These are phyloP conservation scores for Callocephalon fimbriatum DNA, from an alignment of 2,113 vertebrate species.

Conservation along the genomic window DNA sequence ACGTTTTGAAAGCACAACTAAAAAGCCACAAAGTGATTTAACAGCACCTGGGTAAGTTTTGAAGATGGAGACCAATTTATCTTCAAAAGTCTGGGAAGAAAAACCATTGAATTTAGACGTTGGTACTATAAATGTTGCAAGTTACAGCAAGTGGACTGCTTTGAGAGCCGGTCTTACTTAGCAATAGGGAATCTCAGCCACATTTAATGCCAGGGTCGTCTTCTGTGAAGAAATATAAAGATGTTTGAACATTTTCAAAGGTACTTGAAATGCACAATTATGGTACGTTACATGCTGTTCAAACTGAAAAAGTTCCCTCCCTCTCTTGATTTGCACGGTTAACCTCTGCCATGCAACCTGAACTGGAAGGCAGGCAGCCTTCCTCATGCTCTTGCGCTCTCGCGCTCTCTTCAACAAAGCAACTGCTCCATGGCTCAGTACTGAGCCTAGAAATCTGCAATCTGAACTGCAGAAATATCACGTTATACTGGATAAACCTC, in stretches of 20 bases:
- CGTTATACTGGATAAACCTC: background rate
- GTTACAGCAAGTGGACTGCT: constrained; percentile 32
- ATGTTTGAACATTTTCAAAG: constrained; percentile 15
- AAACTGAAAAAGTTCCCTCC: background rate
- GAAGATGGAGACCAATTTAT: constrained; percentile 50
- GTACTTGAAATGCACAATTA: background rate
- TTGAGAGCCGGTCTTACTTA: background rate
- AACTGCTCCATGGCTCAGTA: background rate
- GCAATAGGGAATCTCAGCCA: background rate
- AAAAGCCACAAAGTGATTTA: constrained; percentile 55
- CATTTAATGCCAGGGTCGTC: background rate
- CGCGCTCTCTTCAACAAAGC: background rate
- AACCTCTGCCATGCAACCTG: background rate
- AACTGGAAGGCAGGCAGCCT: background rate
- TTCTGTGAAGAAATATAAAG: background rate
- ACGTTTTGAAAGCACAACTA: constrained; percentile 16
- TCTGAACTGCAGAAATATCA: background rate
- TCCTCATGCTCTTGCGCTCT: background rate
- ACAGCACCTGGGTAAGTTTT: constrained; percentile 43
- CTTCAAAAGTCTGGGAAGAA: constrained; percentile 45
- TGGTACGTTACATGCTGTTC: background rate
- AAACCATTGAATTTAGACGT: background rate
- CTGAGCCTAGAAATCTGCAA: background rate
- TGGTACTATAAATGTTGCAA: constrained; percentile 1
- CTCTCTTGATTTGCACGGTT: background rate